phyloP scores from a whole-genome alignment of 2,888 invertebrate species.

The Drosophila anceps region DNA sequence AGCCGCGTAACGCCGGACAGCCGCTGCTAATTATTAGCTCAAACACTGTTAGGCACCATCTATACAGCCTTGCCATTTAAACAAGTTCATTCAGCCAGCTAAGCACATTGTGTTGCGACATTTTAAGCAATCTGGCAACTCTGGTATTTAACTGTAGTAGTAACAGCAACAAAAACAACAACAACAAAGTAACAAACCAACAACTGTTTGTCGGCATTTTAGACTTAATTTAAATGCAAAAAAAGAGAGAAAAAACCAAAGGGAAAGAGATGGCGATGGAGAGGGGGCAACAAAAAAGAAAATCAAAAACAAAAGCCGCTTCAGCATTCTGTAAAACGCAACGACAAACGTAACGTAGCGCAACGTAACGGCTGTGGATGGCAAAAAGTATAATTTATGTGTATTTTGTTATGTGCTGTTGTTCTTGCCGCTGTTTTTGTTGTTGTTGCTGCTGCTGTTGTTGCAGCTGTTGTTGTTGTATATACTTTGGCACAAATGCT shows the following conservation, averaged over 20 bases:
- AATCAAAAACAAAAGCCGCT: conserved; percentile 57
- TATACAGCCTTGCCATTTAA: not conserved
- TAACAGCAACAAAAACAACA: conserved; percentile 19
- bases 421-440: conserved; percentile 5
- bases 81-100: not conserved
- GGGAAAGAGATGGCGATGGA: not conserved
- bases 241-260: conserved; percentile 13
- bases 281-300: not conserved
- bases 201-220: conserved; percentile 71
- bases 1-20: not conserved
- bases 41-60: too few relatives aligned
- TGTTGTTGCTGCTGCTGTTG: conserved; percentile 18
- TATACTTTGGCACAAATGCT: conserved; percentile 70
- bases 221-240: conserved; percentile 77
- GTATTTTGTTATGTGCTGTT: conserved; percentile 61
- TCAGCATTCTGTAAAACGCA: conserved; percentile 43
- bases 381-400: conserved; percentile 75
- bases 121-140: conserved; percentile 27
- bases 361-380: conserved; percentile 73
- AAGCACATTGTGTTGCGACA: conserved; percentile 13
- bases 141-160: conserved; percentile 25
- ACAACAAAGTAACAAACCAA: conserved; percentile 41
- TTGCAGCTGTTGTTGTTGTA: conserved; percentile 32
- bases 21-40: not conserved
- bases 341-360: conserved; percentile 70